phyloP scores from a whole-genome alignment of 1,140 invertebrate genomes.

The Diachasmimorpha longicaudata region DNA sequence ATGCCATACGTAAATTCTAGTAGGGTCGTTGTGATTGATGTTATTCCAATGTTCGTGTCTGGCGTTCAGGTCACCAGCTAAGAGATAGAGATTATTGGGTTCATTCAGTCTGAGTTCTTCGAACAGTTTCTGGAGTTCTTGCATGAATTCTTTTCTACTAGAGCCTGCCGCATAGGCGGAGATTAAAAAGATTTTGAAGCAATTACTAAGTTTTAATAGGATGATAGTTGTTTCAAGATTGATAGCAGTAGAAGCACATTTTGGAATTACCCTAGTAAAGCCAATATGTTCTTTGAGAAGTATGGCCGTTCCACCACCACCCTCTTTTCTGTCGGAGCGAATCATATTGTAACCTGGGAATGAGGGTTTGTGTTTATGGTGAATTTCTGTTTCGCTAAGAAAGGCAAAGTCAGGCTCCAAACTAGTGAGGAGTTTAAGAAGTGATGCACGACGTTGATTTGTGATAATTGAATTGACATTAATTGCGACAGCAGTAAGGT shows the following conservation, averaged over 20 bases:
- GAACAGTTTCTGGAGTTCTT: constrained; percentile 30
- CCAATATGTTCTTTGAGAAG: constrained; percentile 22
- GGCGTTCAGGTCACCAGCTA: constrained; percentile 39
- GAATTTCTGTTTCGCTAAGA: constrained; percentile 19
- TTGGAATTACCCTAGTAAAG: neutral
- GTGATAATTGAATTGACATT: constrained; percentile 26
- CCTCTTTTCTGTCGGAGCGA: constrained; percentile 5
- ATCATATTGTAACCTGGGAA: constrained; percentile 10
- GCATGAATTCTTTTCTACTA: constrained; percentile 20
- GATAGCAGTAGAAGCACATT: neutral
- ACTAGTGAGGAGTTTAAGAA: neutral
- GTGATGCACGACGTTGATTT: constrained; percentile 2
- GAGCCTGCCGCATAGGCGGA: constrained; percentile 27
- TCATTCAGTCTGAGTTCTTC: constrained; percentile 19
- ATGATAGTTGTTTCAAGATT: too few species aligned
- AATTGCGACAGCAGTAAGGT: constrained; percentile 12
- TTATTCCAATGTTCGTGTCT: constrained; percentile 31
- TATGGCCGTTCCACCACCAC: neutral
- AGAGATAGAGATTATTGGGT: constrained; percentile 29
- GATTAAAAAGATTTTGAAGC: constrained; percentile 20
- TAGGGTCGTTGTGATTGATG: neutral
- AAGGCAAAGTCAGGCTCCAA: constrained; percentile 18
- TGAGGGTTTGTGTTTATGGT: neutral
- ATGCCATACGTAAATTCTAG: too few species aligned
- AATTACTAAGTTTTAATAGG: neutral